Conservation (phyloP, 2,113 vertebrate genomes). For the Apaloderma vittatum region DNA sequence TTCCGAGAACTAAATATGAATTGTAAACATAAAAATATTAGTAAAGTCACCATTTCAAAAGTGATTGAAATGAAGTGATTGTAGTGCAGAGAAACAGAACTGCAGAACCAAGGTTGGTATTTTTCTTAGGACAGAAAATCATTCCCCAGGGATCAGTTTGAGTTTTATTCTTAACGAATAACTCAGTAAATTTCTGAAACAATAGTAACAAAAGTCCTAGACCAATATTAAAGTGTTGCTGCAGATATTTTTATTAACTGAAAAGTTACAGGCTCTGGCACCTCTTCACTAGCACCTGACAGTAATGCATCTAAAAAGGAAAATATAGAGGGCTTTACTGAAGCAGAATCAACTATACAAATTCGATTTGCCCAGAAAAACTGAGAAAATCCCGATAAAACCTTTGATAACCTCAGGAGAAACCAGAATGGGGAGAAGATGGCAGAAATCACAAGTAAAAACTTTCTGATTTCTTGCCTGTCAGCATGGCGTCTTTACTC, state of each 20-base stretch:
- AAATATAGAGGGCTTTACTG: not conserved
- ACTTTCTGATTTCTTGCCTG: not conserved
- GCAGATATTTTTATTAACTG: not conserved
- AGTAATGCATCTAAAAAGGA: not conserved
- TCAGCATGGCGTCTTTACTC: not conserved
- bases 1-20: conserved; percentile 83
- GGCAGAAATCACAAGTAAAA: not conserved
- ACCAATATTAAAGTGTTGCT: not conserved
- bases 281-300: not conserved
- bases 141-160: not conserved
- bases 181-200: not conserved
- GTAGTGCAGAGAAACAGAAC: not conserved
- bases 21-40: conserved; percentile 8
- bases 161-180: conserved; percentile 48
- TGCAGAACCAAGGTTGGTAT: not conserved
- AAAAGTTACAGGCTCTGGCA: not conserved
- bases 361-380: not conserved
- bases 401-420: not conserved
- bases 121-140: not conserved
- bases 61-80: not conserved
- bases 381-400: not conserved
- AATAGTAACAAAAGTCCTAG: not conserved
- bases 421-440: not conserved
- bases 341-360: not conserved
- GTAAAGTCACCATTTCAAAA: not conserved